Evolutionary conservation across 2,797 vertebrate genomes (phyloP).

Genomic region (Lophotriccus pileatus): DNA sequence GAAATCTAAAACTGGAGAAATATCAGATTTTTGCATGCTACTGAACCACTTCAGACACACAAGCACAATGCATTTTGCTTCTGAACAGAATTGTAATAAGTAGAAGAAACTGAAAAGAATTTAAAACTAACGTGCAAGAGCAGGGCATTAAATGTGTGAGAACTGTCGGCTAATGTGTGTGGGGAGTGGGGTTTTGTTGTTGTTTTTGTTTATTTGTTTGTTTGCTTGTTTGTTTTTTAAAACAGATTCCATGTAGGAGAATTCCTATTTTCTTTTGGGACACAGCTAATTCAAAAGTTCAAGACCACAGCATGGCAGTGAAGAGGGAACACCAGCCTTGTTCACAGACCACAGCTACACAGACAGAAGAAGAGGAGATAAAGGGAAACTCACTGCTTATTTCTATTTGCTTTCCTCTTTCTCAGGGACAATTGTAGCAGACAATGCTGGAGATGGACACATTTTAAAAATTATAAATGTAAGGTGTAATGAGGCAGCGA

Average conservation of each 20-base stretch:
- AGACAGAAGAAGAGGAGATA: neutral
- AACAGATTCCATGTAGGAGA: neutral
- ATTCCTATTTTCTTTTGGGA: neutral
- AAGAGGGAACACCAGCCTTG: neutral
- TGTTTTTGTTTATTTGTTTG: no score
- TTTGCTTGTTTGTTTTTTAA: neutral
- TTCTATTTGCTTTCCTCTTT: neutral
- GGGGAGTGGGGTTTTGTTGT: neutral
- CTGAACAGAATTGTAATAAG: neutral
- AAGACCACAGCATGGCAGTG: neutral
- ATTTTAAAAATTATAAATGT: neutral
- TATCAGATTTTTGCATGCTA: neutral
- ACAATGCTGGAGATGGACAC: neutral
- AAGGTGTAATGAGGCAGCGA: neutral
- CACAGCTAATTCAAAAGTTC: neutral
- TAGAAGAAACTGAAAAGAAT: neutral
- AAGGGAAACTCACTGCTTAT: neutral
- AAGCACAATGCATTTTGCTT: neutral
- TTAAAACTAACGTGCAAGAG: neutral
- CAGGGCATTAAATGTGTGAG: neutral
- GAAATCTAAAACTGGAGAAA: neutral
- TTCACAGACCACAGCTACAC: neutral
- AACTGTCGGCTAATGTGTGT: neutral
- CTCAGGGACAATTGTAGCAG: neutral
- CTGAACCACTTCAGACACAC: neutral